Base-by-base conservation (phyloP, 2,797 vertebrate species). In the Phalanger gymnotis region DNA sequence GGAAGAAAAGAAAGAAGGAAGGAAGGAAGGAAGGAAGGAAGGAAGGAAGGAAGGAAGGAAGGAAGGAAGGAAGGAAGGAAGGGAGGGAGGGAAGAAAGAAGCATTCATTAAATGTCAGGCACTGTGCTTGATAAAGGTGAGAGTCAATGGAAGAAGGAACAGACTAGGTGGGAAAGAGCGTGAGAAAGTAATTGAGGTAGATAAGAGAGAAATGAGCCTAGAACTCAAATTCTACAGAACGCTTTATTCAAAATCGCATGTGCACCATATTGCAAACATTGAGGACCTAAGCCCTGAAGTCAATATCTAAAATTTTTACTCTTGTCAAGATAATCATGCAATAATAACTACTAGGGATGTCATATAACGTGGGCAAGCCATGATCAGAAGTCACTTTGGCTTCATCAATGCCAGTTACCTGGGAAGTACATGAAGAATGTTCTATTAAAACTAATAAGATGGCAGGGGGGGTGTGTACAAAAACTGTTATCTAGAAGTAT, bases 401-500 rank as follows among this genome's bases (percentile, higher is more conserved):
- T 53, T 92, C 28, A 54, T 47, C 14, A 57, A 92, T 91, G 93
- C 28, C 2, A 40, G 27, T 40, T 53, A 91, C 40, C 34, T 73
- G 34, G 10, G 34, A 40, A 6, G 87, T 57, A 93, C 61, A 66
- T 92, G 95, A 95, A n/a, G 22, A 93, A 93, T 28, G 53, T 61
- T 58, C 66, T 4, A 5, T n/a, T 31, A 90, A 58, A 61, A 57
- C 92, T 51, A 47, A 52, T 1, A 0, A 73, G 16, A 28, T 57
- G 90, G 90, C 19, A 30, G 16, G 19, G 47, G 93, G 53, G 34
- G 95, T n/a, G n/a, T n/a, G 57, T 54, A 47, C 54, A 96, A 97
- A 54, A 97, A 99, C 99, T 99, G 99, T 99, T 99, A 96, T 99
- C 99, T 89, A 99, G 98, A 30, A 99, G 98, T 96, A 99, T 91